A percentile compares a stretch with the other conserved stretches of the same genome.
Evolutionary conservation across 1,140 invertebrate genomes (phyloP).

Genomic region (Chironomus tepperi): DNA sequence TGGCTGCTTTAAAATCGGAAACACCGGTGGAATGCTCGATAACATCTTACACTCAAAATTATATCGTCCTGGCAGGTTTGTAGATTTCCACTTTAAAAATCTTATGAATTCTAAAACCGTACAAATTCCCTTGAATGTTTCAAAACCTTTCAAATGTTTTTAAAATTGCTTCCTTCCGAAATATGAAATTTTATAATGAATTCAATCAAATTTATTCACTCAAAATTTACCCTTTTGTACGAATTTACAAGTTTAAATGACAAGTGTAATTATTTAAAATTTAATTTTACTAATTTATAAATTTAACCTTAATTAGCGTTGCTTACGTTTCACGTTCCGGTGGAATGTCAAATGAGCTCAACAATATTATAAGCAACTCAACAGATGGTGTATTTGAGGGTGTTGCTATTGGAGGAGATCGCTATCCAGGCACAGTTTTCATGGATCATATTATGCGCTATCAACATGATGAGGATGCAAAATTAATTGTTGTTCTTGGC

Average conservation of each 20-base stretch:
- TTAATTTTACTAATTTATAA: too few species aligned
- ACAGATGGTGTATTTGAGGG: slow-evolving; percentile 97
- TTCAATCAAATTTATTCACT: too few species aligned
- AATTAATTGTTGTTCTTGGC: slow-evolving; percentile 92
- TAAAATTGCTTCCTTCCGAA: too few species aligned
- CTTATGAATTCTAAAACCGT: too few species aligned
- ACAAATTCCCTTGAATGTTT: too few species aligned
- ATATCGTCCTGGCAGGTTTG: slow-evolving; percentile 85
- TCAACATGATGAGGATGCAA: slow-evolving; percentile 66
- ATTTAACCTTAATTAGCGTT: slow-evolving; percentile 54
- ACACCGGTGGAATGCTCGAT: slow-evolving; percentile 99
- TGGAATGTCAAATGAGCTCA: slow-evolving; percentile 99
- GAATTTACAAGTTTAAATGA: too few species aligned
- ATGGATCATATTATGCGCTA: slow-evolving; percentile 93
- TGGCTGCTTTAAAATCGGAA: slow-evolving; percentile 99
- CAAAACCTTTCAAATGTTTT: too few species aligned
- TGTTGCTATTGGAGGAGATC: slow-evolving; percentile 98
- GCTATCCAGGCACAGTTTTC: slow-evolving; percentile 97
- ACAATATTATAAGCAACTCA: slow-evolving; percentile 95
- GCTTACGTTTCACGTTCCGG: slow-evolving; percentile 97
- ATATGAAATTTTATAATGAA: too few species aligned
- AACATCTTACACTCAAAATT: slow-evolving; percentile 97
- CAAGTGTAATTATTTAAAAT: too few species aligned
- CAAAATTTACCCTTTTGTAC: too few species aligned
- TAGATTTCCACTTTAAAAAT: too few species aligned